Percentiles rank a stretch among this genome's conserved stretches.
Conservation (phyloP, 2,113 vertebrate species). For the Galeopterus variegatus region DNA sequence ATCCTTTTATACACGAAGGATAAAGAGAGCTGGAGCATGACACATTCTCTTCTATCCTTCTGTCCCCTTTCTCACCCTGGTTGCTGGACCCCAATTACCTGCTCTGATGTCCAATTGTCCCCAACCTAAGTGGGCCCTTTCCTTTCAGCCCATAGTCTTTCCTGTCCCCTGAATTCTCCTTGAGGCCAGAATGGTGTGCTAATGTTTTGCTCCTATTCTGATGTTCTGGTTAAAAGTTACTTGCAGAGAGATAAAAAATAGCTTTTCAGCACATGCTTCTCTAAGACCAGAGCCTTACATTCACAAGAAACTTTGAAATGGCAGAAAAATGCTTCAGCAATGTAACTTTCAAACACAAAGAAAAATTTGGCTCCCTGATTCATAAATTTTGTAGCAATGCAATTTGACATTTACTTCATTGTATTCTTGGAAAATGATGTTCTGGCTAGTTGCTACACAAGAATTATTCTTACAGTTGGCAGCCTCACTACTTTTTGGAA, state of each 20-base stretch:
- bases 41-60: not conserved
- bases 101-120: not conserved
- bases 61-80: not conserved
- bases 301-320: not conserved
- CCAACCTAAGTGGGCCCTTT: not conserved
- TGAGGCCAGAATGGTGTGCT: not conserved
- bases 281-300: not conserved
- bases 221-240: not conserved
- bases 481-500: not conserved
- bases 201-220: not conserved
- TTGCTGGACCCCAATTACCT: not conserved
- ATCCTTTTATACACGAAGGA: not conserved
- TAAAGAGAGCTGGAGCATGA: not conserved
- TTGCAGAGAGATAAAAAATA: not conserved
- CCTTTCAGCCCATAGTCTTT: not conserved
- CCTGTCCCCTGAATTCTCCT: not conserved
- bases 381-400: constrained; percentile 47
- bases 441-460: constrained; percentile 3
- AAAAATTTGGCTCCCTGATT: not conserved
- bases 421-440: not conserved
- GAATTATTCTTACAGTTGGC: constrained; percentile 21
- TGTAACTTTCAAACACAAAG: not conserved
- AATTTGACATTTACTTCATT: constrained; percentile 32
- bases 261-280: not conserved
- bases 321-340: constrained; percentile 35